A percentile compares a stretch with the other conserved stretches of the same genome.
Conservation (phyloP, 2,888 invertebrate species). For the Aphrophora alni region DNA sequence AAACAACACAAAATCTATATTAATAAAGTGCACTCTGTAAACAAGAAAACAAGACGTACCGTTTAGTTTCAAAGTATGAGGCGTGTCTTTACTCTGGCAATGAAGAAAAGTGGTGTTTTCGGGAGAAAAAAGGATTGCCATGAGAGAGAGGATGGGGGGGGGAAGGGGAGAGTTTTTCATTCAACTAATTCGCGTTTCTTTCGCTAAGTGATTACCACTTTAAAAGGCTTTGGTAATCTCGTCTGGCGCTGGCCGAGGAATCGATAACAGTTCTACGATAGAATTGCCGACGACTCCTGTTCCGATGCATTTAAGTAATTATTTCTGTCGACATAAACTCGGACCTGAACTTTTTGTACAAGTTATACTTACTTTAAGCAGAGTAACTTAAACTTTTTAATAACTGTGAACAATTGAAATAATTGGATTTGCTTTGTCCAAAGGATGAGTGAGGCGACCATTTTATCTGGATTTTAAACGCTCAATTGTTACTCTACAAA, state of each 20-base stretch:
- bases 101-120: slow-evolving; percentile 38
- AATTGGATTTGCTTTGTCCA: not conserved
- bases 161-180: slow-evolving; percentile 41
- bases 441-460: too few species aligned
- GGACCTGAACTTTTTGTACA: not conserved
- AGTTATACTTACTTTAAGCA: not conserved
- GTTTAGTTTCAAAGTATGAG: not conserved
- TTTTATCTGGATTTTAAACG: too few species aligned
- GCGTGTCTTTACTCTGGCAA: slow-evolving; percentile 9
- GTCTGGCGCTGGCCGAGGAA: slow-evolving; percentile 18
- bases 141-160: not conserved
- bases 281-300: slow-evolving; percentile 9
- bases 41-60: slow-evolving; percentile 18
- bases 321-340: slow-evolving; percentile 19
- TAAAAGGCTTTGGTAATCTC: slow-evolving; percentile 42
- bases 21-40: not conserved
- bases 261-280: slow-evolving; percentile 37
- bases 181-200: slow-evolving; percentile 43
- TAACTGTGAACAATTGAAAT: not conserved
- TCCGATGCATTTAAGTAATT: slow-evolving; percentile 39
- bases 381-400: not conserved
- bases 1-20: too few species aligned
- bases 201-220: slow-evolving; percentile 43
- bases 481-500: too few species aligned
- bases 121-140: slow-evolving; percentile 35